These are phyloP conservation scores for Lasius platythorax DNA, from an alignment of 2,888 invertebrate genomes.

Conservation along the genomic window DNA sequence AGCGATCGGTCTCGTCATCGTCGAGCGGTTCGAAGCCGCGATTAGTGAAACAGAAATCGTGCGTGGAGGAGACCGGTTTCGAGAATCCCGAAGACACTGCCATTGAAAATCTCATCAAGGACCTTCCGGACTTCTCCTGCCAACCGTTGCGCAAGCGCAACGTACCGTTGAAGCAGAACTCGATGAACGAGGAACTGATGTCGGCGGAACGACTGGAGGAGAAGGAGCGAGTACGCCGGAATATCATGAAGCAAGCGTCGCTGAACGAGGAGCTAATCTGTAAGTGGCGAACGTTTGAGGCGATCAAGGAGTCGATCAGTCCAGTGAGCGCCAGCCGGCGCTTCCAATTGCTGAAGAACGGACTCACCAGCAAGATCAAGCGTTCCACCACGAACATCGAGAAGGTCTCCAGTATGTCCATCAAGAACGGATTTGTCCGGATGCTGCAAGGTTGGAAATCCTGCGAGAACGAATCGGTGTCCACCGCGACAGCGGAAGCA, in stretches of 20 bases:
- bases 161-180: conserved; percentile 93
- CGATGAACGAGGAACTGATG: conserved; percentile 96
- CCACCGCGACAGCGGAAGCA: conserved; percentile 59
- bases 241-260: conserved; percentile 96
- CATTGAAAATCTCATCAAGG: conserved; percentile 87
- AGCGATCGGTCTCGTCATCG: conserved; percentile 70
- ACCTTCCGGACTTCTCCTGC: conserved; percentile 88
- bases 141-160: conserved; percentile 83
- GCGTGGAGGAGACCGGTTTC: conserved; percentile 88
- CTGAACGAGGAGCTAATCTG: conserved; percentile 95
- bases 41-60: conserved; percentile 94
- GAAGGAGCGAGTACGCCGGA: conserved; percentile 93
- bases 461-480: conserved; percentile 74
- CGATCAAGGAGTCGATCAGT: conserved; percentile 91
- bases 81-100: conserved; percentile 86
- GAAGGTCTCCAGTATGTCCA: conserved; percentile 90
- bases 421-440: conserved; percentile 92
- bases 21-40: conserved; percentile 88
- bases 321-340: conserved; percentile 91
- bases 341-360: conserved; percentile 92
- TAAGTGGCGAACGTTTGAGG: conserved; percentile 89
- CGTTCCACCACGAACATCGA: conserved; percentile 94
- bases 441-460: conserved; percentile 90
- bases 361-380: conserved; percentile 94
- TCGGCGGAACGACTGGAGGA: conserved; percentile 94